phyloP scores from a whole-genome alignment of 2,888 invertebrate genomes.

The Campaea margaritaria region DNA sequence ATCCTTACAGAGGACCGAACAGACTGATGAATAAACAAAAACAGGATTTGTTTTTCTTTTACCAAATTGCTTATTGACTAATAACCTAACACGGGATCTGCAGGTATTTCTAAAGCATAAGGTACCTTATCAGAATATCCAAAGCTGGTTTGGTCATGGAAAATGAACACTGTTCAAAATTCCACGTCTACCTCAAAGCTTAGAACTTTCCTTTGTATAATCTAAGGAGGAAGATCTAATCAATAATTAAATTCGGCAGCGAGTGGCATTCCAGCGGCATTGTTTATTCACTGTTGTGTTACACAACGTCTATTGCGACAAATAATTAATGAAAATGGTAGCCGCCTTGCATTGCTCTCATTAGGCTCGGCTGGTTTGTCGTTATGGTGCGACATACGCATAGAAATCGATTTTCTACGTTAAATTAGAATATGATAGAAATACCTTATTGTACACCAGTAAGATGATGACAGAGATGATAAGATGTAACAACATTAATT shows the following conservation, averaged over 20 bases:
- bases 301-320: constrained; percentile 25
- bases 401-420: not conserved
- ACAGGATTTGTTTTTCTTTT: no score
- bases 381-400: constrained; percentile 9
- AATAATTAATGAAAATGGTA: constrained; percentile 35
- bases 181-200: not conserved
- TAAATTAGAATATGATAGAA: not conserved
- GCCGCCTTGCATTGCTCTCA: constrained; percentile 22
- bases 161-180: not conserved
- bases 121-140: not conserved
- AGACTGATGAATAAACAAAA: no score
- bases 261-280: constrained; percentile 28
- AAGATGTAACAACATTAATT: not conserved
- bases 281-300: constrained; percentile 31
- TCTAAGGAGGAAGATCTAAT: constrained; percentile 15
- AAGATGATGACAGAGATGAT: no score
- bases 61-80: no score
- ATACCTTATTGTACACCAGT: no score
- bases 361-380: constrained; percentile 30
- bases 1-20: no score
- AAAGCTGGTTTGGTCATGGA: not conserved
- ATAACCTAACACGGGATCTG: no score
- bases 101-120: not conserved
- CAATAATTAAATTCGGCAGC: constrained; percentile 29
- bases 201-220: constrained; percentile 9